Evolutionary conservation across 2,888 invertebrate genomes (phyloP), one percentile per base, ranked within the genome.

Genomic region (Tipula lateralis): DNA sequence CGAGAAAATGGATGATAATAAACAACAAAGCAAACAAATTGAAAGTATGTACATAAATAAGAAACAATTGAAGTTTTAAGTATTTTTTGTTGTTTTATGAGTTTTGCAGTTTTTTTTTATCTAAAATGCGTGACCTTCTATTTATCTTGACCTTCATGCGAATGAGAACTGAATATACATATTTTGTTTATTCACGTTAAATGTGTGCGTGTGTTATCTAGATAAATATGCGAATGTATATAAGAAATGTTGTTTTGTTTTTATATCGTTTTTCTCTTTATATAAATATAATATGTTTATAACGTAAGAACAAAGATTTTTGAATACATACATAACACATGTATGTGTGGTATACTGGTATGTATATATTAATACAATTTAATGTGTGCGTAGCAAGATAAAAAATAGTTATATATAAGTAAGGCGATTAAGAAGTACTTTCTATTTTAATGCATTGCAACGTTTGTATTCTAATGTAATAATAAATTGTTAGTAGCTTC

Each of bases 391-490:
- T 7, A 66, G 66, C 12, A 24, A 7, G 66, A 24, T 66, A 66
- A 24, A 66, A 66, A 50, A 66, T 24, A 66, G 19, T 66, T 66
- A 19, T 12, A 66, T 9, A 66, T 24, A 66, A n/a, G n/a, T n/a
- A 50, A 66, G 24, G 66, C 66, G 24, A 24, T 24, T 66, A 9
- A 66, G 66, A 66, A 66, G 24, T 66, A 66, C 66, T 66, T 66
- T 66, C 66, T 66, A 66, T 66, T 66, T 66, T 66, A 66, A 66
- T 66, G 66, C 66, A 66, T 66, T 66, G 66, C 9, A 66, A 24
- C 66, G 66, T 66, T 66, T 1, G 12, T 66, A 24, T 9, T 24
- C 0, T 66, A 24, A 12, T n/a, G 44, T n/a, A 44, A 44, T n/a
- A 44, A 44, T 7, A 66, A 66, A 24, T 66, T 32, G 32, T 9